Base-by-base conservation (phyloP, 2,888 invertebrate genomes). In the Sphinx pinastri region DNA sequence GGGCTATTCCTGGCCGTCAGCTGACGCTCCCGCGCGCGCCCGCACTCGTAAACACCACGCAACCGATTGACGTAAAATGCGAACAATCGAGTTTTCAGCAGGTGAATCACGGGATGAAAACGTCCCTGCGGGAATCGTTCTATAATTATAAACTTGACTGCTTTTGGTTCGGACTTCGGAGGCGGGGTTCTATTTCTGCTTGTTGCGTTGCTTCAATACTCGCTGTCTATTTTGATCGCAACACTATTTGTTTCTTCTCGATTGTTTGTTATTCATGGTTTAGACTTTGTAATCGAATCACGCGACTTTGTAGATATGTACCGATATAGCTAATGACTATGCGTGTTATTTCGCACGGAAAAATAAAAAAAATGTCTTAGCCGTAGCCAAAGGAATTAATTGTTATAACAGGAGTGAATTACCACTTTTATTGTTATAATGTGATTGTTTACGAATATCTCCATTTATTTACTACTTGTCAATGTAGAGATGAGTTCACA, bases 1-100 rank as follows among this genome's bases (percentile, higher is more conserved):
- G 92, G 89, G 92, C 93, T 94, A 94, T 93, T 93, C 92, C 92
- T 89, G 93, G 91, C 90, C 85, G 88, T 93, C 93, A 93, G 93
- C 93, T 93, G 94, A 93, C 91, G 93, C 84, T 87, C 89, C 90
- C 88, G 88, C 81, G 81, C 81, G 80, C 81, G 79, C 77, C 77
- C 80, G 72, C 79, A 79, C 86, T 88, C 90, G 92, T 93, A 93
- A 92, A 93, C 93, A 92, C 91, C 92, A 91, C 93, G 92, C 90
- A 89, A 90, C 86, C 89, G 85, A 91, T 93, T 93, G 93, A 93
- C 93, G 93, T 92, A 93, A 87, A 91, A 90, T 88, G 88, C 85
- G 92, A 92, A 94, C 94, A 94, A 93, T 93, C 93, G 93, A 89
- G 92, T 90, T 89, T 92, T 89, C 91, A 88, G 87, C 93, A 93